A percentile compares a stretch with the other conserved stretches of the same genome.
phyloP scores from a whole-genome alignment of 2,113 vertebrate species.

The Rhinoderma darwinii region DNA sequence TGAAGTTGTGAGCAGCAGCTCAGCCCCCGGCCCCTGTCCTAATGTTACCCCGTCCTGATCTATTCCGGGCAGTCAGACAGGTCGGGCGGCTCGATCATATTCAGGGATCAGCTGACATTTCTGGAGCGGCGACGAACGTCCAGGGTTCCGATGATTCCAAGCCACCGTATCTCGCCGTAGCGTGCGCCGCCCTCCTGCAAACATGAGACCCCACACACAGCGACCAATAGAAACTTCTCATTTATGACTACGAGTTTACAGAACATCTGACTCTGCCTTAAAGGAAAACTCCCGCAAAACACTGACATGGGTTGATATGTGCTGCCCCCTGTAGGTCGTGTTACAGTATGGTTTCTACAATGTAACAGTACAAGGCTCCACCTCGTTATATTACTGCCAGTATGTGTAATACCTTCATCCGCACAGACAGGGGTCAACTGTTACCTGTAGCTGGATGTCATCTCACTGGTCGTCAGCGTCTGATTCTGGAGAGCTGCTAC shows the following conservation, averaged over 20 bases:
- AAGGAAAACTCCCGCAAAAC: too few species aligned
- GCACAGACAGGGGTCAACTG: too few species aligned
- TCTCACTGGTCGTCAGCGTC: too few species aligned
- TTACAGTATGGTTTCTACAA: neutral
- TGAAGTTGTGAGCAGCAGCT: too few species aligned
- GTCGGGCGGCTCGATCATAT: neutral
- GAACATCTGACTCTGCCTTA: too few species aligned
- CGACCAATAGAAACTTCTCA: neutral
- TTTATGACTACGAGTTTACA: too few species aligned
- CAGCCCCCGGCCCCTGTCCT: constrained; percentile 9
- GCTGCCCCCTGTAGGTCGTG: neutral
- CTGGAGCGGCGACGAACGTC: neutral
- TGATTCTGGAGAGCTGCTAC: neutral
- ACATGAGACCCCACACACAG: neutral
- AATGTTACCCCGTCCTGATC: neutral
- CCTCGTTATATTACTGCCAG: too few species aligned
- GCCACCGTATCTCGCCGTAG: neutral
- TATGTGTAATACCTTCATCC: too few species aligned
- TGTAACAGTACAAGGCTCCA: neutral
- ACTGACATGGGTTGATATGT: neutral
- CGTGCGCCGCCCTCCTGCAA: too few species aligned
- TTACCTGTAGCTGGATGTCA: neutral
- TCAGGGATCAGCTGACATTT: neutral
- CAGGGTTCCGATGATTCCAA: neutral
- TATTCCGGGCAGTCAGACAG: constrained; percentile 12